Conservation (phyloP, 2,888 invertebrate genomes). For the Tridacna gigas region DNA sequence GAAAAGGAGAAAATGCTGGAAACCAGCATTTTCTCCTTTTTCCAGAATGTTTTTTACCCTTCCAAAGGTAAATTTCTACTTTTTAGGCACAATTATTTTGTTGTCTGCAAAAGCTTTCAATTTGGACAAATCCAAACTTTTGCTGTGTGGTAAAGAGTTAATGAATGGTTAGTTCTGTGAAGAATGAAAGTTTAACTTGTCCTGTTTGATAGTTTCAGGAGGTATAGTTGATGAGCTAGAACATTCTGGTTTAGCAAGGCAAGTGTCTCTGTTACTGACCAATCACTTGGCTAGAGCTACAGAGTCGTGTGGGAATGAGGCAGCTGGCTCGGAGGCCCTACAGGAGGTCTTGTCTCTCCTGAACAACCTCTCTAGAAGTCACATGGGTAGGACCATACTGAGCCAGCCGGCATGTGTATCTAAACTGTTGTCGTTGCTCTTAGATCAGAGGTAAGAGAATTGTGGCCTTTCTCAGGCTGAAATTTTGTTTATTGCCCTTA, state of each 20-base stretch:
- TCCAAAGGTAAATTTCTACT: too few relatives aligned
- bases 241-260: slow-evolving; percentile 84
- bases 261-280: slow-evolving; percentile 84
- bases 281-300: slow-evolving; percentile 85
- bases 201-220: slow-evolving; percentile 56
- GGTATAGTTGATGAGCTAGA: slow-evolving; percentile 80
- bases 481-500: too few relatives aligned
- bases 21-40: too few relatives aligned
- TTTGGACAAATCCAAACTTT: too few relatives aligned
- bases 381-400: slow-evolving; percentile 84
- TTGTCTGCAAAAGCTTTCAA: too few relatives aligned
- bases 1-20: too few relatives aligned
- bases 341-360: slow-evolving; percentile 84
- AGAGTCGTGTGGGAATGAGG: slow-evolving; percentile 82
- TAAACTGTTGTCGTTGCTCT: slow-evolving; percentile 83
- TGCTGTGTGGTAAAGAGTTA: too few relatives aligned
- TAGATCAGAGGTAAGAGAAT: slow-evolving; percentile 81
- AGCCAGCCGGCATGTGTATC: slow-evolving; percentile 85
- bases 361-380: slow-evolving; percentile 83
- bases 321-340: slow-evolving; percentile 83
- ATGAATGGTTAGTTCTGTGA: too few relatives aligned
- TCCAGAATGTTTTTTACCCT: too few relatives aligned
- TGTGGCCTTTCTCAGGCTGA: too few relatives aligned
- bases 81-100: too few relatives aligned
- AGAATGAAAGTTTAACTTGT: too few relatives aligned